Percentiles rank a stretch among this genome's conserved stretches.
Conservation (phyloP, 2,888 invertebrate species). For the Apeira syringaria region DNA sequence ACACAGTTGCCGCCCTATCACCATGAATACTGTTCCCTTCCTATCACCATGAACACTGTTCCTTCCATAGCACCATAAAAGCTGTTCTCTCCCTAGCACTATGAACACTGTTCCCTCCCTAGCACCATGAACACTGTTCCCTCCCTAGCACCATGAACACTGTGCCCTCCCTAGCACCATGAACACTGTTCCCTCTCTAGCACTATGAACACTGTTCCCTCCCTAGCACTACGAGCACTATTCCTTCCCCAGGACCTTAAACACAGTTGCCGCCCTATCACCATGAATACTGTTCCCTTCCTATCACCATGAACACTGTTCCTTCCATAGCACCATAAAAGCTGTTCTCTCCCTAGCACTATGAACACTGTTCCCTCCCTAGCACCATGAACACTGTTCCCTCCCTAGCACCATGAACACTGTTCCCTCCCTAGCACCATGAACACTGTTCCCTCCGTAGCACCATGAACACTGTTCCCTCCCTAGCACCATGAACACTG, state of each 20-base stretch:
- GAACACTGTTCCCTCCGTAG: too few species aligned
- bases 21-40: conserved; percentile 24
- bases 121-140: conserved; percentile 24
- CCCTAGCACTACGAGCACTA: conserved; percentile 29
- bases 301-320: conserved; percentile 22
- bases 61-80: not conserved
- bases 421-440: conserved; percentile 11
- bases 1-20: too few species aligned
- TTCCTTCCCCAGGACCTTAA: conserved; percentile 3
- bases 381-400: conserved; percentile 24
- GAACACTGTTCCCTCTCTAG: conserved; percentile 23
- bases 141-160: not conserved
- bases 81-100: too few species aligned
- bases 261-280: too few species aligned
- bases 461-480: conserved; percentile 27
- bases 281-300: conserved; percentile 24
- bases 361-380: conserved; percentile 25
- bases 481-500: conserved; percentile 19
- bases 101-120: conserved; percentile 25
- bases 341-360: too few species aligned
- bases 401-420: conserved; percentile 12
- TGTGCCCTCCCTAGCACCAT: too few species aligned
- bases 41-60: conserved; percentile 22
- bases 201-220: too few species aligned
- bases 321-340: not conserved